A percentile compares a stretch with the other conserved stretches of the same genome.
Evolutionary conservation across 1,140 invertebrate genomes (phyloP).

Genomic region (Aethina tumida): DNA sequence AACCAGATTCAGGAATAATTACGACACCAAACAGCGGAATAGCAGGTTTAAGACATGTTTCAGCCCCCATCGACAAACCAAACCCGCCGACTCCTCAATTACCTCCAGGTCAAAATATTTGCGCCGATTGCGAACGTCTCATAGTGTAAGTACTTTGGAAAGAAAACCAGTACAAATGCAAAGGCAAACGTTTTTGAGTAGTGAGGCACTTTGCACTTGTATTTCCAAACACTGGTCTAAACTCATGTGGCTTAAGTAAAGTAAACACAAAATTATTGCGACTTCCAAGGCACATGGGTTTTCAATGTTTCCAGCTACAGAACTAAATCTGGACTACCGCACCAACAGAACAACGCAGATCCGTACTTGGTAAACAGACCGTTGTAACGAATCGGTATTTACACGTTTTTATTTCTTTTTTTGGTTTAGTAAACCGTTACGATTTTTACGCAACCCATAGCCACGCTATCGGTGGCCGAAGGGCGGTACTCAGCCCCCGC

Average conservation of each 20-base stretch:
- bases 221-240: too few species aligned
- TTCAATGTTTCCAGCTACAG: too few species aligned
- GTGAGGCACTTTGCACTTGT: too few species aligned
- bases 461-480: constrained; percentile 49
- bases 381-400: constrained; percentile 1
- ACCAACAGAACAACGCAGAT: too few species aligned
- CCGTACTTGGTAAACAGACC: too few species aligned
- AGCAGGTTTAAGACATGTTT: constrained; percentile 52
- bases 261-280: too few species aligned
- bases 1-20: constrained; percentile 37
- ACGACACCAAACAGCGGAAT: constrained; percentile 31
- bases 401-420: constrained; percentile 13
- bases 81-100: constrained; percentile 51
- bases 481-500: constrained; percentile 36
- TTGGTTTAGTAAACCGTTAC: constrained; percentile 34
- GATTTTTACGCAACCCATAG: constrained; percentile 51
- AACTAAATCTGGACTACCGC: too few species aligned
- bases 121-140: constrained; percentile 83
- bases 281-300: too few species aligned
- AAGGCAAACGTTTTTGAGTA: neutral
- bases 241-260: too few species aligned
- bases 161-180: too few species aligned
- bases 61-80: constrained; percentile 51
- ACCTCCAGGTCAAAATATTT: constrained; percentile 80
- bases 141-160: constrained; percentile 73